A percentile compares a stretch with the other conserved stretches of the same genome.
Conservation (phyloP, 2,888 invertebrate species). For the Plebejus argus region DNA sequence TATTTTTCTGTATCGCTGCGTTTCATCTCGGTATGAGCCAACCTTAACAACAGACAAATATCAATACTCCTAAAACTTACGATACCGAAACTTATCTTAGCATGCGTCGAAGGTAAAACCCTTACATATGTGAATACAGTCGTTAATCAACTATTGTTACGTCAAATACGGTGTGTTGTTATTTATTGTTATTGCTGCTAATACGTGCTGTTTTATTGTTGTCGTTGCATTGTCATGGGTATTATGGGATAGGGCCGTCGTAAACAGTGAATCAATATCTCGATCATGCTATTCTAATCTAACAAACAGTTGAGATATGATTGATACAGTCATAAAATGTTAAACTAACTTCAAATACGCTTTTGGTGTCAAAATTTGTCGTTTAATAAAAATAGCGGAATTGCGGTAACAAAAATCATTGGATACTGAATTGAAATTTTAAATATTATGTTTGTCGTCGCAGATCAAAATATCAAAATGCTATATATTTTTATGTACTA, state of each 20-base stretch:
- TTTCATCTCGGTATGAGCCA: neutral
- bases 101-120: neutral
- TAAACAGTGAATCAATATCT: neutral
- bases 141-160: conserved; percentile 1
- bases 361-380: no score
- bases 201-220: neutral
- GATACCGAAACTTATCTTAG: neutral
- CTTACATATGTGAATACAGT: neutral
- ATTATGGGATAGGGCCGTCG: neutral
- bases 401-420: neutral
- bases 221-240: neutral
- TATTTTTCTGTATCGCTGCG: neutral
- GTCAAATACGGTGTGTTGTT: neutral
- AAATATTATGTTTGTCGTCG: neutral
- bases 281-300: neutral
- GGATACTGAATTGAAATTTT: neutral
- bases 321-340: neutral
- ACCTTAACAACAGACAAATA: neutral
- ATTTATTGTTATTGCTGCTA: neutral
- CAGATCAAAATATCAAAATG: neutral
- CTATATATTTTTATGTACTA: neutral
- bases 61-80: neutral
- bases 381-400: no score
- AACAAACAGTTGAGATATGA: neutral
- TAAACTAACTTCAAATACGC: no score